Evolutionary conservation across 1,140 invertebrate genomes (phyloP).

Genomic region (Cardiocondyla obscurior): DNA sequence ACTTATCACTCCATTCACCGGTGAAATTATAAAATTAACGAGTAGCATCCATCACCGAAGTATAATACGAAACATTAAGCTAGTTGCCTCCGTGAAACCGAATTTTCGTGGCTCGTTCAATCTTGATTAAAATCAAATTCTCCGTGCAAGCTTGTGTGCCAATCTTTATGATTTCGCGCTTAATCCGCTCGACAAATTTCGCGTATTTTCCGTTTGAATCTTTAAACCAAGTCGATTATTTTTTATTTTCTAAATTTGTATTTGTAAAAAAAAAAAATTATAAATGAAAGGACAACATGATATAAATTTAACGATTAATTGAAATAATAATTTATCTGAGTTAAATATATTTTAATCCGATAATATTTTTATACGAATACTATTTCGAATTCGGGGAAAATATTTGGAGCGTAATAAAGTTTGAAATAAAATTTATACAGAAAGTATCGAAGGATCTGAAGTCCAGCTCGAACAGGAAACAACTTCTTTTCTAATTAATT

Average conservation of each 20-base stretch:
- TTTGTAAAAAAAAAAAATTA: too few species aligned
- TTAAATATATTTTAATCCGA: too few species aligned
- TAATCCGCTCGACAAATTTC: conserved; percentile 11
- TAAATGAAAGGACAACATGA: too few species aligned
- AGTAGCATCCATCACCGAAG: conserved; percentile 72
- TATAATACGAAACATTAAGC: conserved; percentile 70
- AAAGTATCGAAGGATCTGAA: too few species aligned
- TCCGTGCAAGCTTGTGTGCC: conserved; percentile 31
- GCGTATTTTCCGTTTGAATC: not conserved
- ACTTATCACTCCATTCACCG: conserved; percentile 27
- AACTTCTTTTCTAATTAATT: too few species aligned
- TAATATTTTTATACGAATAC: too few species aligned
- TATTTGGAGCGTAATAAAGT: too few species aligned
- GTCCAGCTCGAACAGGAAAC: too few species aligned
- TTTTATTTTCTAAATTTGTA: not conserved
- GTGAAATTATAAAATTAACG: conserved; percentile 79
- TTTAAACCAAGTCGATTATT: not conserved
- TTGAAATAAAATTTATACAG: too few species aligned
- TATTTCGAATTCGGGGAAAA: too few species aligned
- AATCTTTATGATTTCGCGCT: not conserved
- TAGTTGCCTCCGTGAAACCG: conserved; percentile 50
- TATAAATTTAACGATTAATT: too few species aligned
- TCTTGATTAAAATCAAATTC: conserved; percentile 73
- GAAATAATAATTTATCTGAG: too few species aligned
- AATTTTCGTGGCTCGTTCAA: conserved; percentile 73